A percentile compares a stretch with the other conserved stretches of the same genome.
These are phyloP conservation scores for Cavia porcellus DNA, from an alignment of 2,113 vertebrate genomes.

Conservation along the genomic window DNA sequence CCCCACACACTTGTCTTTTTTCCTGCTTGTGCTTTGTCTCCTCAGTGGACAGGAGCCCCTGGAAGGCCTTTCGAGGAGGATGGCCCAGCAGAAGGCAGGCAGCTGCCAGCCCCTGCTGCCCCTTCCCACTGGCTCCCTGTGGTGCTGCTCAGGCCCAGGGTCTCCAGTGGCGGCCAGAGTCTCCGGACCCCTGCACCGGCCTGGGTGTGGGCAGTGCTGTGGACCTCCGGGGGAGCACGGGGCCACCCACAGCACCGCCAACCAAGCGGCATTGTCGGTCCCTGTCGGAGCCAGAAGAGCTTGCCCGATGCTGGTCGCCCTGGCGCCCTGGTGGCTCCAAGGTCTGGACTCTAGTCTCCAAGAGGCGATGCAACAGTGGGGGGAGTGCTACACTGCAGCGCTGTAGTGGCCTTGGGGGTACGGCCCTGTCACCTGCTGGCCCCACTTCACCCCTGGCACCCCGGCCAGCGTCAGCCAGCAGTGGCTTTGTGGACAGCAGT, in stretches of 20 bases:
- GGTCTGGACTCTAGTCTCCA: slow-evolving; percentile 90
- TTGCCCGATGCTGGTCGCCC: slow-evolving; percentile 86
- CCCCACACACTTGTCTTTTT: not conserved
- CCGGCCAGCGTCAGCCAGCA: slow-evolving; percentile 88
- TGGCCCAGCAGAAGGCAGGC: slow-evolving; percentile 81
- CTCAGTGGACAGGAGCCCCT: slow-evolving; percentile 85
- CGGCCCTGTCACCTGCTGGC: slow-evolving; percentile 80
- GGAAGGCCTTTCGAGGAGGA: slow-evolving; percentile 85
- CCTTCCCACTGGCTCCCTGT: slow-evolving; percentile 74
- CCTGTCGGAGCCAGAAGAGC: slow-evolving; percentile 89
- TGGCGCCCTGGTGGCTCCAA: slow-evolving; percentile 90
- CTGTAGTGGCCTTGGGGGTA: slow-evolving; percentile 84
- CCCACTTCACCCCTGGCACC: slow-evolving; percentile 84
- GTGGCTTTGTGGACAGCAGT: slow-evolving; percentile 86
- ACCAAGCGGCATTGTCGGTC: slow-evolving; percentile 90
- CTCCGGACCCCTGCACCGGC: slow-evolving; percentile 70
- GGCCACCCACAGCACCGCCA: slow-evolving; percentile 86
- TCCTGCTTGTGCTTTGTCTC: not conserved
- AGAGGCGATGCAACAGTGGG: slow-evolving; percentile 89
- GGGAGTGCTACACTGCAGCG: slow-evolving; percentile 87
- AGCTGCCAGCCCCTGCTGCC: slow-evolving; percentile 71
- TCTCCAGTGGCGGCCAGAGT: slow-evolving; percentile 84
- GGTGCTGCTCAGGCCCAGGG: slow-evolving; percentile 69
- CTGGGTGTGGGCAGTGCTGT: slow-evolving; percentile 84
- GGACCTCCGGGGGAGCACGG: slow-evolving; percentile 84